Conservation (phyloP, 2,797 vertebrate species). For the Adrianichthys oophorus region DNA sequence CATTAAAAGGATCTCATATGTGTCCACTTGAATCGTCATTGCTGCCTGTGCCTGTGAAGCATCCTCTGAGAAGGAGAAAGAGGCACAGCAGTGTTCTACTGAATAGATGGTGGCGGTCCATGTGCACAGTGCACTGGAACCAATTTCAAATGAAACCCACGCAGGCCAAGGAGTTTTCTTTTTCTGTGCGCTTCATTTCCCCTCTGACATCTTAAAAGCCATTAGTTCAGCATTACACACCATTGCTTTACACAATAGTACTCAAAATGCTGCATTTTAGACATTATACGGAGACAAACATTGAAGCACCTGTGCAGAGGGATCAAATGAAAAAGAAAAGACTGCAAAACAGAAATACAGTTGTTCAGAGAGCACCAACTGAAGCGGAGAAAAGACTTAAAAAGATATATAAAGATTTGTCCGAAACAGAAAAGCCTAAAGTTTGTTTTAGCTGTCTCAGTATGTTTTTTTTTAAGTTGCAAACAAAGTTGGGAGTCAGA, state of each 20-base stretch:
- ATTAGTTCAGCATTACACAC: slow-evolving; percentile 72
- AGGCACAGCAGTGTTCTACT: slow-evolving; percentile 18
- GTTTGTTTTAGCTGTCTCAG: too few species aligned
- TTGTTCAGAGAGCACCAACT: slow-evolving; percentile 17
- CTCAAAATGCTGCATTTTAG: slow-evolving; percentile 51
- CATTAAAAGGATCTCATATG: slow-evolving; percentile 45
- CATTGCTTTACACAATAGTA: slow-evolving; percentile 56
- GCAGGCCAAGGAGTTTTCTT: slow-evolving; percentile 49
- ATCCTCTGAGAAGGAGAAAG: slow-evolving; percentile 24
- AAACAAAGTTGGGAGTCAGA: too few species aligned
- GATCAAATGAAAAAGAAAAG: slow-evolving; percentile 25
- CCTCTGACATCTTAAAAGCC: slow-evolving; percentile 71
- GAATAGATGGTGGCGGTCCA: slow-evolving; percentile 44
- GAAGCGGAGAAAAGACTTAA: not conserved
- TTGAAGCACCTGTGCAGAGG: slow-evolving; percentile 30
- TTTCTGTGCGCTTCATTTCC: slow-evolving; percentile 53
- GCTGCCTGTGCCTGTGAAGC: slow-evolving; percentile 26
- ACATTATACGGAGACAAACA: slow-evolving; percentile 51
- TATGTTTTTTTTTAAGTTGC: too few species aligned
- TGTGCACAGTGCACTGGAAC: slow-evolving; percentile 48
- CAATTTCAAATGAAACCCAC: slow-evolving; percentile 56
- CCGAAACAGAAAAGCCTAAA: slow-evolving; percentile 37
- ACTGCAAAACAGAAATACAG: slow-evolving; percentile 33
- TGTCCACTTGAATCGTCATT: slow-evolving; percentile 38
- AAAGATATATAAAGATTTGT: slow-evolving; percentile 20